Evolutionary conservation across 1,140 invertebrate species (phyloP), one percentile per base, ranked within the genome.

Genomic region (Orius insidiosus): DNA sequence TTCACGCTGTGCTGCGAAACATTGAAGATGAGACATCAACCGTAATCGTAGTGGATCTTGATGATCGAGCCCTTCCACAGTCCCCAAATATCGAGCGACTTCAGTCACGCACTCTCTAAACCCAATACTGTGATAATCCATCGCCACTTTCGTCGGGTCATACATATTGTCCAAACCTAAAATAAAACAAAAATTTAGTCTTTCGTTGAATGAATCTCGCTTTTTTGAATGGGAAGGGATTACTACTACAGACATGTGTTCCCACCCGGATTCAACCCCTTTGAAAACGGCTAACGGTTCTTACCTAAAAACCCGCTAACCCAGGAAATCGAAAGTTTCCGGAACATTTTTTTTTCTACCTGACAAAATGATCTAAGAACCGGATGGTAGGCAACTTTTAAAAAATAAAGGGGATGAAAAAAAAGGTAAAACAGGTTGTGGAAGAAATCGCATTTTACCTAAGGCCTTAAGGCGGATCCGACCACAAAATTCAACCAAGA

Each of bases 41-140:
- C 93, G 72, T 13, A 94, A 62, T 1, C 90, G 67, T 9, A 97
- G 65, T 0, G 92, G 90, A 62, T 97, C 89, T 54, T 95, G 87
- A 11, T 93, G 79, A 62, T 95, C 92, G 58, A 96, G 71, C 18
- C 92, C 92, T 64, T 97, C 92, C 58, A 88, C 86, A 50, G 86
- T 83, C 38, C 94, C 86, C 30, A 96, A 67, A 63, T 96, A 85
- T n/a, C 90, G 72, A 0, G 86, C 85, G 0, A 94, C 89, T 66
- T 98, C 92, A 0, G 88, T 80, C 0, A 85, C 85, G 63, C 92
- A 96, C 59, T 97, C 93, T 13, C 90, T 68, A 70, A 95, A 97
- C 0, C 93, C 93, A 45, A 96, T 88, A 48, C 75, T 85, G 62
- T 94, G 87, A 64, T 95, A 95, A 60, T 97, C 90, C 78, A 94